A percentile compares a stretch with the other conserved stretches of the same genome.
These are phyloP conservation scores for Alca torda DNA, from an alignment of 2,797 vertebrate species.

Conservation along the genomic window DNA sequence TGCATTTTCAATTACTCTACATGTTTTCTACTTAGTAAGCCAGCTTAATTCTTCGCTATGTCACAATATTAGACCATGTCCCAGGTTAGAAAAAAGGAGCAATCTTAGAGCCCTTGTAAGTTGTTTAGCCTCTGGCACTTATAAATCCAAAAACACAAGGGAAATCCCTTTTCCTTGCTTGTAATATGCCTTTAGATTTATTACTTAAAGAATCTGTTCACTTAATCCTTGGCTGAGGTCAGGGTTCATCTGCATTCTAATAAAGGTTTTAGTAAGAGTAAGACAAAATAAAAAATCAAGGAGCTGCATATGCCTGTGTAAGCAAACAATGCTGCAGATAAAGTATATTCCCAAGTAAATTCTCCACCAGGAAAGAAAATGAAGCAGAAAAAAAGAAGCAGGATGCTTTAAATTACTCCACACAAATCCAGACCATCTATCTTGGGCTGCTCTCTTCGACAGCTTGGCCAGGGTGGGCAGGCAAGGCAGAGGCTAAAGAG, in stretches of 20 bases:
- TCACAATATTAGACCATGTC: constrained; percentile 82
- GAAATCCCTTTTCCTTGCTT: constrained; percentile 83
- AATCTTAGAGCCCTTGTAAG: constrained; percentile 83
- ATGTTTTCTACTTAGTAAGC: constrained; percentile 85
- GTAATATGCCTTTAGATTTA: constrained; percentile 86
- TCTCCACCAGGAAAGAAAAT: constrained; percentile 58
- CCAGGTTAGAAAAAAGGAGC: constrained; percentile 79
- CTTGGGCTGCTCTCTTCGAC: constrained; percentile 74
- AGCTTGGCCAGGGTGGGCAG: constrained; percentile 74
- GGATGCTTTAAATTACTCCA: constrained; percentile 77
- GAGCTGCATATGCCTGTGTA: constrained; percentile 46
- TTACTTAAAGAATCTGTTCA: constrained; percentile 82
- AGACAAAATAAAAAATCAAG: constrained; percentile 65
- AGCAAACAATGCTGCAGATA: constrained; percentile 51
- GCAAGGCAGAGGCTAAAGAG: constrained; percentile 75
- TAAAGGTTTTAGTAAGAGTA: constrained; percentile 71
- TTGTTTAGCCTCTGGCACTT: constrained; percentile 85
- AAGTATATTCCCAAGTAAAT: constrained; percentile 65
- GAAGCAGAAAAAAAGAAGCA: background rate
- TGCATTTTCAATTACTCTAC: constrained; percentile 84
- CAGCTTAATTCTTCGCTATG: constrained; percentile 82
- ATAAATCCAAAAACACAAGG: constrained; percentile 83
- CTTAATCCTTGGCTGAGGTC: constrained; percentile 79
- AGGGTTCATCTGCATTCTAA: constrained; percentile 78
- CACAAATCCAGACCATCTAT: constrained; percentile 78